Base-by-base conservation (phyloP, 1,140 invertebrate species). In the Pseudachorutes palmiensis region DNA sequence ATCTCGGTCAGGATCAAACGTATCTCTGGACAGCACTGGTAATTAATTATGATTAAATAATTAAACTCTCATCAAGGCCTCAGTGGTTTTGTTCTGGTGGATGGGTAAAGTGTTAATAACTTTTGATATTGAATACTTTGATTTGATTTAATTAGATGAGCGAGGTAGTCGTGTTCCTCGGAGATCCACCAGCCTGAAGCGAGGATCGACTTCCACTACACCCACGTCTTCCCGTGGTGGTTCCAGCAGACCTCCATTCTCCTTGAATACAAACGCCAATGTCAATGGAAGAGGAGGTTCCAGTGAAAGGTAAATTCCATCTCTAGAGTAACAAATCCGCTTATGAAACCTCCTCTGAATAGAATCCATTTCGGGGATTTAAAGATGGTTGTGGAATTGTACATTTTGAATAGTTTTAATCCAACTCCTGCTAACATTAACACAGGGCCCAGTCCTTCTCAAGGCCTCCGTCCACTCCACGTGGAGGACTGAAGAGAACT, bases 1-100 rank as follows among this genome's bases (percentile, higher is more conserved):
- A 26, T 95, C 92, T 76, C 86, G 93, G 75, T 90, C 94, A 76
- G 92, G 92, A 68, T 97, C 94, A 33, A 93, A 91, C 74, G 84
- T 93, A 57, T 94, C 91, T 26, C 81, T 95, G 64, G 91, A 95
- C 76, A 91, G 89, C 76, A 90, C 88, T 76, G 88, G 89, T 91
- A 79, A 78, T 70, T 73, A 60, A 24, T 14, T 29, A 12, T 57
- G 24, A 16, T 26, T 29, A 49, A 31, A 19, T 45, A 29, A 22
- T 58, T 58, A 58, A 58, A 9, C 36, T 41, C 5, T 41, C 36
- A 41, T 5, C 19, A 41, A 41, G 36, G 19, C 5, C 36, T 41
- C 36, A 19, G 5, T 41, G 5, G 36, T 5, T 19, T 55, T 19
- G 5, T 55, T 55, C 24, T 16, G 24, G 9, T 55, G 3, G 51